Percentiles rank a stretch among this genome's conserved stretches.
Conservation (phyloP, 2,888 invertebrate species). For the Tetragonisca angustula region DNA sequence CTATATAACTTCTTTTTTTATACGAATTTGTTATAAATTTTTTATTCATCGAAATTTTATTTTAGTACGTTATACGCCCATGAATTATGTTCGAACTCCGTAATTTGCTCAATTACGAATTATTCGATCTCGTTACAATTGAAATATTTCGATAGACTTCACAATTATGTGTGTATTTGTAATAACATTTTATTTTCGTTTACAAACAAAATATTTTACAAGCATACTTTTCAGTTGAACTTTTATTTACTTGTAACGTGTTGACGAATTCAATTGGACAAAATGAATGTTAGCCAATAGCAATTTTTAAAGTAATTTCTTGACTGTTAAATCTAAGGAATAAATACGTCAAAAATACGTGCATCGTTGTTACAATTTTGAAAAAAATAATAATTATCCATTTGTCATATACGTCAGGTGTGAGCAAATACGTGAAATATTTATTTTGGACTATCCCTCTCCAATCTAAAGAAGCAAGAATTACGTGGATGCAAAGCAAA, state of each 20-base stretch:
- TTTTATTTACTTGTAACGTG: background rate
- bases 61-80: no score
- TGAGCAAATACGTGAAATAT: background rate
- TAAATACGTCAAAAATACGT: background rate
- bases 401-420: constrained; percentile 47
- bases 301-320: background rate
- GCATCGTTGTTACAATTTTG: background rate
- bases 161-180: background rate
- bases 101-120: no score
- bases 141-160: background rate
- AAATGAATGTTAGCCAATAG: background rate
- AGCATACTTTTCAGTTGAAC: background rate
- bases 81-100: background rate
- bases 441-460: background rate
- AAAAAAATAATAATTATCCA: background rate
- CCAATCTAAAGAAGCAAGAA: background rate
- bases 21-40: background rate
- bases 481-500: background rate
- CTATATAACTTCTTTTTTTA: background rate
- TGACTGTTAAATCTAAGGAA: background rate
- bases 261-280: background rate
- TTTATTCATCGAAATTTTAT: background rate
- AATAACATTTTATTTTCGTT: background rate
- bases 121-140: no score
- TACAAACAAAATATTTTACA: background rate